Conservation (phyloP, 2,888 invertebrate genomes). For the Amorpha juglandis region DNA sequence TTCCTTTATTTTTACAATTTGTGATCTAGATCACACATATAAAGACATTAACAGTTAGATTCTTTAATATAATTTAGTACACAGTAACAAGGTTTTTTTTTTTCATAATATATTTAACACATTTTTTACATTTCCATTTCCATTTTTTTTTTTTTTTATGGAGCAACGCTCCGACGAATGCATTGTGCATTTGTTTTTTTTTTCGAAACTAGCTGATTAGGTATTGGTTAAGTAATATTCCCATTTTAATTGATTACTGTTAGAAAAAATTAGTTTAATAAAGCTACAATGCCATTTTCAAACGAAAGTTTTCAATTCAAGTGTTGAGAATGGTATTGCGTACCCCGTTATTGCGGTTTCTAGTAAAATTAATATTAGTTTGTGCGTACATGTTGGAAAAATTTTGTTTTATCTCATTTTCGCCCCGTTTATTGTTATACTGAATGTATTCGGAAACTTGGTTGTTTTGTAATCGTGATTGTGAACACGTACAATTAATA, state of each 20-base stretch:
- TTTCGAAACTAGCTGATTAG: conserved; percentile 58
- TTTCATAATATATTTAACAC: conserved; percentile 56
- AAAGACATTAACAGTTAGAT: conserved; percentile 83
- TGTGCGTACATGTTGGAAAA: conserved; percentile 43
- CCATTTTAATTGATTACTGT: conserved; percentile 70
- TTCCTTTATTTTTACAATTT: conserved; percentile 75
- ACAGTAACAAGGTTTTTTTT: conserved; percentile 45
- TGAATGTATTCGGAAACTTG: conserved; percentile 40
- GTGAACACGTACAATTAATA: conserved; percentile 80
- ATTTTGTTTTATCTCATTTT: conserved; percentile 42
- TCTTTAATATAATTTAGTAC: conserved; percentile 59
- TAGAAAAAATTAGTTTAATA: conserved; percentile 61
- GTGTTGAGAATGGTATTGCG: conserved; percentile 61
- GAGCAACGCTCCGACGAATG: conserved; percentile 60
- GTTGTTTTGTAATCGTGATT: conserved; percentile 70
- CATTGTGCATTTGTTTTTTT: conserved; percentile 67
- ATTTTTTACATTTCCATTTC: conserved; percentile 71
- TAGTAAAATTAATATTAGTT: conserved; percentile 63
- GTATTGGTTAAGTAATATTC: conserved; percentile 78
- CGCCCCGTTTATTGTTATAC: conserved; percentile 35
- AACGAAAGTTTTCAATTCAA: conserved; percentile 42
- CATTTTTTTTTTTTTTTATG: conserved; percentile 46
- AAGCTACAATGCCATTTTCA: conserved; percentile 69
- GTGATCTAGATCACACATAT: conserved; percentile 81
- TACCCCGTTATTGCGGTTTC: conserved; percentile 55